These are phyloP conservation scores for Dicerorhinus sumatrensis DNA, from an alignment of 2,113 vertebrate species.

Conservation along the genomic window DNA sequence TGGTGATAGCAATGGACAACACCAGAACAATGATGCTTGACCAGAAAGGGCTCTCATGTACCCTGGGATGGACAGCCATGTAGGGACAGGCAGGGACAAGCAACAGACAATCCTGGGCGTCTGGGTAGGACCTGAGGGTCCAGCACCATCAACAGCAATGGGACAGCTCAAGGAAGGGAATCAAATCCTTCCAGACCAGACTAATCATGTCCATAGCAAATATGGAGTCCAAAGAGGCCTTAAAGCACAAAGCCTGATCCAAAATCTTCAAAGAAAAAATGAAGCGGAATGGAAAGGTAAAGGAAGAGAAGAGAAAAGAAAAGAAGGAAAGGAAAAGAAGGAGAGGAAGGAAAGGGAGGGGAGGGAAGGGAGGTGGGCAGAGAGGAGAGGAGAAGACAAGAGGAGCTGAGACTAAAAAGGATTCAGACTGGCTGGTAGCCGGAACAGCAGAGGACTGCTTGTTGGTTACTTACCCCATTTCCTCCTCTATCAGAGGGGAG, in stretches of 20 bases:
- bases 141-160: neutral
- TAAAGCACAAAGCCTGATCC: neutral
- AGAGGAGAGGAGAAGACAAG: neutral
- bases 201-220: neutral
- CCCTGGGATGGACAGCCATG: neutral
- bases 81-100: neutral
- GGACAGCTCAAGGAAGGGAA: neutral
- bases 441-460: neutral
- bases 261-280: neutral
- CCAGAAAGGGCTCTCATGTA: neutral
- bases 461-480: neutral
- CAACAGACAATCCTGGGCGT: neutral
- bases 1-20: neutral
- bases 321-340: neutral
- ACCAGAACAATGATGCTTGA: neutral
- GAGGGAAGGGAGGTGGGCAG: fast-evolving
- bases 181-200: neutral
- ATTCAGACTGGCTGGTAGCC: neutral
- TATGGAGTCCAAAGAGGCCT: neutral
- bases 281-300: neutral
- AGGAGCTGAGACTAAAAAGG: neutral
- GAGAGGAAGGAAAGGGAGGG: fast-evolving
- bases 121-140: no score
- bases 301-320: neutral
- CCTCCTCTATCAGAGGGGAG: neutral